phyloP scores from a whole-genome alignment of 2,113 vertebrate genomes.

The Dermatemys mawii region DNA sequence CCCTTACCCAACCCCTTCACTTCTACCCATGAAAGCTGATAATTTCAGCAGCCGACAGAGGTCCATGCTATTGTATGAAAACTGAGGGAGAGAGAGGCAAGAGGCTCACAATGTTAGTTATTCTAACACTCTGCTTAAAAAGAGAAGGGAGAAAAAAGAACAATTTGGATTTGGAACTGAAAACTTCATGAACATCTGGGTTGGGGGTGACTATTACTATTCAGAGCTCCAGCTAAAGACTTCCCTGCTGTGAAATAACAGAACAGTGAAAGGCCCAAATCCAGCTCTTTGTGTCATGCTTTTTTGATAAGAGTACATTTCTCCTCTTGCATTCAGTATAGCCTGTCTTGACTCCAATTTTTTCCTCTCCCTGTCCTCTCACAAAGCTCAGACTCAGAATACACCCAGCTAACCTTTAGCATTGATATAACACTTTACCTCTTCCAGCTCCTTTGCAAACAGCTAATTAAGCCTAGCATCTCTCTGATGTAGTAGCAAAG shows the following conservation, averaged over 20 bases:
- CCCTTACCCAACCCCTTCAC: rapidly evolving
- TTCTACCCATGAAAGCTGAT: rapidly evolving
- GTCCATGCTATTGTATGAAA: rapidly evolving
- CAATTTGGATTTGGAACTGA: neutral
- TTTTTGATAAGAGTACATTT: neutral
- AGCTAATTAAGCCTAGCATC: neutral
- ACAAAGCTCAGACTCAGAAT: neutral
- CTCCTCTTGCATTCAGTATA: neutral
- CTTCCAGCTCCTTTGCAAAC: neutral
- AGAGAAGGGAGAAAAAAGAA: neutral
- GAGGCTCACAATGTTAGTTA: rapidly evolving
- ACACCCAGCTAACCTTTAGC: neutral
- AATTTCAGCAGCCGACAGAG: neutral
- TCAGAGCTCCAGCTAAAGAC: rapidly evolving
- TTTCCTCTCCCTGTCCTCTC: neutral
- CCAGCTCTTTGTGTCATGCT: neutral
- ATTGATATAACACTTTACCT: neutral
- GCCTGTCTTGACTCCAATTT: neutral
- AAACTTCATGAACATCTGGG: neutral
- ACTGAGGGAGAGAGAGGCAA: neutral
- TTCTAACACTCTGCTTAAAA: neutral
- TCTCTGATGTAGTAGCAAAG: neutral
- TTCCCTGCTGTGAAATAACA: neutral
- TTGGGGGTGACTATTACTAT: neutral
- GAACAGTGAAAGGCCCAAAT: neutral